Evolutionary conservation across 1,140 invertebrate species (phyloP), one percentile per base, ranked within the genome.

Genomic region (Holcopasites calliopsidis): DNA sequence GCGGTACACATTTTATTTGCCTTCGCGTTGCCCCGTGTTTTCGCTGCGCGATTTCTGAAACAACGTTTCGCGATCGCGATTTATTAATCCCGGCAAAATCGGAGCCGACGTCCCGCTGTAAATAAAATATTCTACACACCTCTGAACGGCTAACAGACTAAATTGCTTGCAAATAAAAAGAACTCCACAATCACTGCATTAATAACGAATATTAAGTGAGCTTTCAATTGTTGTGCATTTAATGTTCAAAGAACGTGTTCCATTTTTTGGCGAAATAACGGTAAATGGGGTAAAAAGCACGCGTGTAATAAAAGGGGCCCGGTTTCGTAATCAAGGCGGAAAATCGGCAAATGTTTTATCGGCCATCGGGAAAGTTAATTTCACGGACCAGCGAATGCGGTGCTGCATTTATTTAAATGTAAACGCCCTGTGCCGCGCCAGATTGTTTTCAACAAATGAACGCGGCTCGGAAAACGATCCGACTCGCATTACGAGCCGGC

Each of bases 331-430:
- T 57, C 28, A 23, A 47, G 49, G 31, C 18, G 18, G 23, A 44
- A 38, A 57, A 69, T 40, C 16, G 16, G 0, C 1, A 13, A 50
- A 71, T 49, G 16, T 16, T 60, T 28, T 35, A 71, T 50, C 55
- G 42, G 28, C 4, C 1, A 21, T 33, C 21, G 26, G 13, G 0
- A 5, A 33, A 52, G 33, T 64, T 62, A 72, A 62, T 62, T 72
- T 52, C 23, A 72, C 58, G 35, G 23, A 11, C 21, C 26, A 18
- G 23, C 1, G 70, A 52, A 11, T 23, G 26, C 33, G 18, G 23
- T 16, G 1, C 5, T 44, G 31, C 13, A 13, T 73, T 73, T 65
- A 55, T 65, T 73, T 73, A 65, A 65, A 65, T 23, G n/a, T 6
- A 50, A 26, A 16, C 11, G 2, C 7, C 6, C 6, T 16, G 6